Base-by-base conservation (phyloP, 92 coral and sea anemone species). In the Pocillopora grandis region DNA sequence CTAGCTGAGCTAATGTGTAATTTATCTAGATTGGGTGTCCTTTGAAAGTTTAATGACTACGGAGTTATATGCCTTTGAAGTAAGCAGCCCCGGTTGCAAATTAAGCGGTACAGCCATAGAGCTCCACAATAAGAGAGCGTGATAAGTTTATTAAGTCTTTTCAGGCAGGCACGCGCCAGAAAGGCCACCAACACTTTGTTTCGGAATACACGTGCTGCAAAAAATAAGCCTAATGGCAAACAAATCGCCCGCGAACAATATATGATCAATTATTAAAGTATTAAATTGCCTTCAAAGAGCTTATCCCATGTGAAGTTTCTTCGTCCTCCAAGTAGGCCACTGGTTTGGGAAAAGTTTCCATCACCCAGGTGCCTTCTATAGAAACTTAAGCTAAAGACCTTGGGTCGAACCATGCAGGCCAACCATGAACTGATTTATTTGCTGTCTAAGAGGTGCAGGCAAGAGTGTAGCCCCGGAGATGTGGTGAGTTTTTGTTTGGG, bases 281-380 rank as follows among this genome's bases (percentile, higher is more conserved):
- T 87, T 89, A 77, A 85, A 77, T 89, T 88, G 90, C 91, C 92
- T 80, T 91, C 92, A 87, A 93, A 87, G 87, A 86, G 84, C 83
- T 88, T 84, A 62, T 72, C 86, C 91, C 93, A 67, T 84, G 85
- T 80, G 86, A 74, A 77, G 68, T 80, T 84, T 86, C 85, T 86
- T 69, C 20, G 17, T 78, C 78, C 88, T 77, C 90, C 74, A 64
- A 70, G 89, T 69, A 81, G 88, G 94, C 94, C 92, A 88, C 91
- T 93, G 94, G 97, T 82, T 70, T 78, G 58, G 91, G 91, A 75
- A 76, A 76, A 81, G 75, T 78, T 36, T 71, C n/a, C 57, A 60
- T 42, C 75, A 59, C 66, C 85, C 97, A 93, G 97, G 97, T 93
- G 97, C 62, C 97, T 86, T 81, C 97, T 84, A 91, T 93, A 62